Conservation (phyloP, 92 coral and sea anemone genomes). For the Zoanthus solanderi region DNA sequence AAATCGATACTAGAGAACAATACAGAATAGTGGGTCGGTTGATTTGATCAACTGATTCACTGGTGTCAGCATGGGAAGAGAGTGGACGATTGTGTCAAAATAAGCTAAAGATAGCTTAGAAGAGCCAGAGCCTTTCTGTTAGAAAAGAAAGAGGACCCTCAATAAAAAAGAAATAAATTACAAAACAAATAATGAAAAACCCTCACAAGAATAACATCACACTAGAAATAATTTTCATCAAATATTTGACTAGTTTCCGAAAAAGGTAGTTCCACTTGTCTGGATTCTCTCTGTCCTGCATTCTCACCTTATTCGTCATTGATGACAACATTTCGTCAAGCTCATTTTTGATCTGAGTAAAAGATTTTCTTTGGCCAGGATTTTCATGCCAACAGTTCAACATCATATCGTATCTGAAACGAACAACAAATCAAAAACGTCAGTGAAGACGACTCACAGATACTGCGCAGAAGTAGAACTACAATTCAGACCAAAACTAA, state of each 20-base stretch:
- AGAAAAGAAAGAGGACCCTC: not conserved
- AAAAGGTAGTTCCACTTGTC: not conserved
- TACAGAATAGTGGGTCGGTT: not conserved
- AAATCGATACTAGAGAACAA: not conserved
- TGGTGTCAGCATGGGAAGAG: not conserved
- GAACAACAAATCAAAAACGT: not conserved
- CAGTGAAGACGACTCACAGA: not conserved
- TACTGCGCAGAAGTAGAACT: too few species aligned
- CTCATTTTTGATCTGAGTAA: constrained; percentile 72
- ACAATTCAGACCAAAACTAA: too few species aligned
- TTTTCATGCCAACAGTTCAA: constrained; percentile 92
- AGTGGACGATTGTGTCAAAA: not conserved
- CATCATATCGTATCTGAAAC: constrained; percentile 88
- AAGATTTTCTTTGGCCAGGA: constrained; percentile 79
- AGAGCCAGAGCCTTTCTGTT: not conserved
- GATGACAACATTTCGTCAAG: constrained; percentile 90
- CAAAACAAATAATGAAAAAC: too few species aligned
- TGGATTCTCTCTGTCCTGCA: too few species aligned
- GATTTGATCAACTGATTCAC: not conserved
- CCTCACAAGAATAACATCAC: too few species aligned
- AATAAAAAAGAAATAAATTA: too few species aligned
- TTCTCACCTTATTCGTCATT: constrained; percentile 81
- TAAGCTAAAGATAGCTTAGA: not conserved
- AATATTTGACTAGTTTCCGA: too few species aligned
- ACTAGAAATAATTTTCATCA: too few species aligned